phyloP scores from a whole-genome alignment of 1,140 invertebrate species.

The Micrasema minimum region DNA sequence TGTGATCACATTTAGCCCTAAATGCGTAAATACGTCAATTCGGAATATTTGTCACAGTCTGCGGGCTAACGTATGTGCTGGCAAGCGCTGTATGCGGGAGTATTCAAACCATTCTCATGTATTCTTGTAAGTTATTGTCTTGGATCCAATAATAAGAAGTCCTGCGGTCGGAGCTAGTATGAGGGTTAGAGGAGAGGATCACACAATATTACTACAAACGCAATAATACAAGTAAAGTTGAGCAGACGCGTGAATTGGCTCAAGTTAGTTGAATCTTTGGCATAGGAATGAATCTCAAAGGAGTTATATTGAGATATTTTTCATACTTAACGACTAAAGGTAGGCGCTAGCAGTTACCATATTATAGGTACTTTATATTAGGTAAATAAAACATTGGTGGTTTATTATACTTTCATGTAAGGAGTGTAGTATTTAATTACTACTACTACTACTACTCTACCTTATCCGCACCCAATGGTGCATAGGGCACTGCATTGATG shows the following conservation, averaged over 20 bases:
- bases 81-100: not conserved
- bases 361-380: too few relatives aligned
- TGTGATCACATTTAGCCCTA: slow-evolving; percentile 12
- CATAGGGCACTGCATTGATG: too few relatives aligned
- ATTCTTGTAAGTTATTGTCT: slow-evolving; percentile 40
- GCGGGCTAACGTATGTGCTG: not conserved
- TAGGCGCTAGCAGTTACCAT: too few relatives aligned
- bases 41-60: slow-evolving; percentile 35
- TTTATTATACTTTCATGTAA: too few relatives aligned
- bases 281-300: not conserved
- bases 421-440: too few relatives aligned
- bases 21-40: slow-evolving; percentile 4
- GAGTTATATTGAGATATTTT: too few relatives aligned
- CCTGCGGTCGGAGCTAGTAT: slow-evolving; percentile 28
- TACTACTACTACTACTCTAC: too few relatives aligned
- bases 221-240: slow-evolving; percentile 14
- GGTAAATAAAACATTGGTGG: too few relatives aligned
- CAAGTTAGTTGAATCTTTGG: slow-evolving; percentile 19
- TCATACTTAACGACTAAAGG: too few relatives aligned
- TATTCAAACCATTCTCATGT: slow-evolving; percentile 36
- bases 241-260: slow-evolving; percentile 8
- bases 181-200: not conserved
- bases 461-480: too few relatives aligned
- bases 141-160: slow-evolving; percentile 41
- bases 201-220: slow-evolving; percentile 27